phyloP scores from a whole-genome alignment of 2,797 vertebrate species.

The Siniperca undulata region DNA sequence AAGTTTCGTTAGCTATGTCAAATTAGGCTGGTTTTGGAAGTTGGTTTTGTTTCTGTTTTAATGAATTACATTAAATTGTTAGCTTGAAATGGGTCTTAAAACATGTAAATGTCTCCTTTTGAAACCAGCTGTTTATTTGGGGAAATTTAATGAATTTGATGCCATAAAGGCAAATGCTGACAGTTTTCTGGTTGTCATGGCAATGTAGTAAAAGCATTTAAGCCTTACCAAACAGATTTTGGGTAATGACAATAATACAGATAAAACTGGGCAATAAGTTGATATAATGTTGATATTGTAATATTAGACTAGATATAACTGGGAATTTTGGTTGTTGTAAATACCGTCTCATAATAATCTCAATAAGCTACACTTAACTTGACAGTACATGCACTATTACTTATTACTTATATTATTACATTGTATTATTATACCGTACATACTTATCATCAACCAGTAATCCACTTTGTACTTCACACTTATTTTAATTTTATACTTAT shows the following conservation, averaged over 20 bases:
- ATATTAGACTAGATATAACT: background rate
- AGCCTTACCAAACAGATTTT: background rate
- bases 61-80: background rate
- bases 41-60: background rate
- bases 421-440: no score
- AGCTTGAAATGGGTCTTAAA: background rate
- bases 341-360: no score
- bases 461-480: no score
- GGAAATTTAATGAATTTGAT: conserved; percentile 15
- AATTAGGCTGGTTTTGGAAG: background rate
- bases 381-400: no score
- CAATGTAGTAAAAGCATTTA: background rate
- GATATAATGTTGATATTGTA: background rate
- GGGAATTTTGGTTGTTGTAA: background rate
- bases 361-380: no score
- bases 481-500: no score
- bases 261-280: background rate
- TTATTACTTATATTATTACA: no score
- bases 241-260: background rate
- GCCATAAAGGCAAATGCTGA: background rate
- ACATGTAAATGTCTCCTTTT: background rate
- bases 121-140: background rate
- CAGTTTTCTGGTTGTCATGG: conserved; percentile 1
- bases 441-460: no score
- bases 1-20: background rate